Conservation (phyloP, 2,888 invertebrate genomes). For the Pardosa pseudoannulata region DNA sequence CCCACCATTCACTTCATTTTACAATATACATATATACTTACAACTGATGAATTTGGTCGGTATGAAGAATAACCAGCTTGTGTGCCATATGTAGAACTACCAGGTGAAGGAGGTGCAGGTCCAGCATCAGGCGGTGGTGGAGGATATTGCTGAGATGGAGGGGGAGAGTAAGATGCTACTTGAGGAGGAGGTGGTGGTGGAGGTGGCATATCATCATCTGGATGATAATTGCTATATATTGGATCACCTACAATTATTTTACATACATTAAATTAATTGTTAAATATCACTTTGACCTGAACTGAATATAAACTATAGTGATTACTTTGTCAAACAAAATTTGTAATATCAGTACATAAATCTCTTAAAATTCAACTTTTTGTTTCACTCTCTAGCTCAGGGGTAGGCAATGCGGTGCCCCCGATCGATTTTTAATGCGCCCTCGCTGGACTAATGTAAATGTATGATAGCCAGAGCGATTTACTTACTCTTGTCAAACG, state of each 20-base stretch:
- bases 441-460: too few species aligned
- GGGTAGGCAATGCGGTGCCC: too few species aligned
- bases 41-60: conserved; percentile 70
- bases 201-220: conserved; percentile 61
- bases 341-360: neutral
- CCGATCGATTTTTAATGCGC: too few species aligned
- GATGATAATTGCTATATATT: conserved; percentile 61
- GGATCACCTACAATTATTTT: conserved; percentile 45
- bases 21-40: conserved; percentile 37
- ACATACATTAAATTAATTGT: too few species aligned
- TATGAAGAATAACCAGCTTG: conserved; percentile 66
- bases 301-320: too few species aligned
- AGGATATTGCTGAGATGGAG: conserved; percentile 43
- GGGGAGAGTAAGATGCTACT: conserved; percentile 53
- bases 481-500: too few species aligned
- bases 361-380: too few species aligned
- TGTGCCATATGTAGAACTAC: conserved; percentile 55
- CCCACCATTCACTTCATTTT: too few species aligned
- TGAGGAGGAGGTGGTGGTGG: conserved; percentile 67
- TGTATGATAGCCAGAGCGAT: too few species aligned
- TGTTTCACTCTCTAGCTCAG: too few species aligned
- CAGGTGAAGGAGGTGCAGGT: conserved; percentile 44
- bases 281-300: too few species aligned
- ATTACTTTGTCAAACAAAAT: too few species aligned
- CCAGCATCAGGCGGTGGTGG: conserved; percentile 56